Base-by-base conservation (phyloP, 1,140 invertebrate species). In the Aphelinus certus region DNA sequence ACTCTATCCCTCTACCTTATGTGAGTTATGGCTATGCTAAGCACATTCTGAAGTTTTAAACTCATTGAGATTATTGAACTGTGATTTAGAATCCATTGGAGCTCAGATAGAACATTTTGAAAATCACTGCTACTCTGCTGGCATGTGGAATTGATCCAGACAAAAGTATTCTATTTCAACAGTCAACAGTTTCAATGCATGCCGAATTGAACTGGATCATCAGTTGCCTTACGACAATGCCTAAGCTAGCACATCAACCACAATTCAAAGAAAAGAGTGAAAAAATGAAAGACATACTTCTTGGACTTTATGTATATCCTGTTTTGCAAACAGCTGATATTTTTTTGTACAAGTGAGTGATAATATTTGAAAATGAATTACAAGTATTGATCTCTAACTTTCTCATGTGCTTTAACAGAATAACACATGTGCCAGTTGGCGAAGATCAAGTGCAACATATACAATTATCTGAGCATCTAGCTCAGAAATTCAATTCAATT, bases 251-350 rank as follows among this genome's bases (percentile, higher is more conserved):
- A 10, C 94, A 95, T 83, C 89, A 99, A 78, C 96, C 97, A 2
- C 96, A 98, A 84, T 99, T 92, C 86, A 97, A 95, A 89, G 96
- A 98, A 83, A 98, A 98, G 85, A 93, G 94, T 6, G 89, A 91
- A 62, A 84, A 81, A 55, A 79, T 94, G 47, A 94, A 94, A 85
- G 93, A 95, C 81, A 88, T 96, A 43, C 94, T 96, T 55, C 82
- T 98, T 55, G 97, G 97, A 1, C 87, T 99, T 62, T 94, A 94
- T 82, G 90, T 95, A 0, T 99, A 99, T 90, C 98, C 98, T 10
- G 93, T 99, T 47, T 88, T 99, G 57, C 97, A 98, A 90, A 93
- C 95, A 77, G 97, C 97, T 53, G 97, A 99, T 89, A 96, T 99
- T 79, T 90, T 99, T 81, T 87, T 97, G 10, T 98, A 98, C 85